These are phyloP conservation scores for Scaptomyza pallida DNA, from an alignment of 1,140 invertebrate species.

Conservation along the genomic window DNA sequence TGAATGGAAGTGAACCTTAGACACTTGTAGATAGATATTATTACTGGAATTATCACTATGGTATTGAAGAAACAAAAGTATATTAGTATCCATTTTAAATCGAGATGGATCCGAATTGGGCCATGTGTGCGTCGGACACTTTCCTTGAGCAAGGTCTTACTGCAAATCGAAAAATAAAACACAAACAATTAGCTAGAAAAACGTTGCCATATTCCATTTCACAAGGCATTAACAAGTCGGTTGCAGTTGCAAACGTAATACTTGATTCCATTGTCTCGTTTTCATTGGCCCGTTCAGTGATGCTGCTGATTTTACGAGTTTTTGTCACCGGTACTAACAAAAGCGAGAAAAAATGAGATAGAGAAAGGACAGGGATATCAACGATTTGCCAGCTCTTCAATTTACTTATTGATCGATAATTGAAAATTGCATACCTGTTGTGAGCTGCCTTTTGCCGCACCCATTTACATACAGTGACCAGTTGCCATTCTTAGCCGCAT, in stretches of 20 bases:
- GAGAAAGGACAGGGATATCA: background rate
- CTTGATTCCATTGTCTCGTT: slow-evolving; percentile 27
- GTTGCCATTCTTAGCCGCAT: slow-evolving; percentile 62
- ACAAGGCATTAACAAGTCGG: too few species aligned
- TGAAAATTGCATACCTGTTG: slow-evolving; percentile 56
- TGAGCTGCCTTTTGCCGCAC: slow-evolving; percentile 2
- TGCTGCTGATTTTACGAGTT: slow-evolving; percentile 65
- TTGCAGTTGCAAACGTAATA: background rate
- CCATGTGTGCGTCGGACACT: too few species aligned
- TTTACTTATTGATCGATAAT: slow-evolving; percentile 78
- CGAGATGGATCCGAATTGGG: too few species aligned
- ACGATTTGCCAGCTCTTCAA: slow-evolving; percentile 59
- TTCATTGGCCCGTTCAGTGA: slow-evolving; percentile 45
- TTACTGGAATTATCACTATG: background rate
- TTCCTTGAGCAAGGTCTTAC: too few species aligned
- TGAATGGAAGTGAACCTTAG: slow-evolving; percentile 2
- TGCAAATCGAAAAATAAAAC: too few species aligned
- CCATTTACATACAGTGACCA: slow-evolving; percentile 40
- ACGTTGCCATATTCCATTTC: too few species aligned
- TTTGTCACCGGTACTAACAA: slow-evolving; percentile 31
- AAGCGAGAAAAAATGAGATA: background rate
- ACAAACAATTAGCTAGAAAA: too few species aligned
- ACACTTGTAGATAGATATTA: background rate
- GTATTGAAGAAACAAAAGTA: too few species aligned
- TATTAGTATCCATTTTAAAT: too few species aligned